Evolutionary conservation across 2,797 vertebrate species (phyloP).

Genomic region (Sebastolobus altivelis): DNA sequence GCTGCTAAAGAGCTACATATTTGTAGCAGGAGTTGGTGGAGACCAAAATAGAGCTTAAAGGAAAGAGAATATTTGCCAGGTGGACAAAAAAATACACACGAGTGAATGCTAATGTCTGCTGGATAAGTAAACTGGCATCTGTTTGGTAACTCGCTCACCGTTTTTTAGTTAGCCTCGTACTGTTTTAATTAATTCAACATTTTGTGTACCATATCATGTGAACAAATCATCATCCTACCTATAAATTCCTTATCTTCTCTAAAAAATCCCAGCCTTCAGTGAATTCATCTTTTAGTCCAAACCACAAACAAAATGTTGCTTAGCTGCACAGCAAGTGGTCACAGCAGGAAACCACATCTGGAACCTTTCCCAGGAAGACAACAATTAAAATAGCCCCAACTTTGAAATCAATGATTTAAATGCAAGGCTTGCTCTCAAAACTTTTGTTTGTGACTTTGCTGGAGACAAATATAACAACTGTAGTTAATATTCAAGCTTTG

Average conservation of each 20-base stretch:
- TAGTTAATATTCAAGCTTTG: slow-evolving; percentile 58
- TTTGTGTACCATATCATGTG: not conserved
- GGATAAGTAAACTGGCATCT: not conserved
- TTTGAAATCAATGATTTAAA: slow-evolving; percentile 43
- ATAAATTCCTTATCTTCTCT: not conserved
- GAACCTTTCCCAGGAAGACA: slow-evolving; percentile 4
- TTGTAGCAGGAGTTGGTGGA: not conserved
- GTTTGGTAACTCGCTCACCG: not conserved
- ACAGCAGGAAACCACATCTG: slow-evolving; percentile 2
- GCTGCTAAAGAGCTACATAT: not conserved
- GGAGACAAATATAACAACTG: slow-evolving; percentile 41
- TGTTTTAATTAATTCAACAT: not conserved
- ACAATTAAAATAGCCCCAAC: not conserved
- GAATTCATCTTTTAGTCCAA: slow-evolving; percentile 7
- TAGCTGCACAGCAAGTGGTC: slow-evolving; percentile 11
- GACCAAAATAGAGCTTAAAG: not conserved
- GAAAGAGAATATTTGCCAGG: not conserved
- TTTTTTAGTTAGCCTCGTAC: not conserved
- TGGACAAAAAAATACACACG: not conserved
- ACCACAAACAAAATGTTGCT: not conserved
- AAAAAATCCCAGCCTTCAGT: not conserved
- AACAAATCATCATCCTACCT: not conserved
- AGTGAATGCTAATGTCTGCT: not conserved
- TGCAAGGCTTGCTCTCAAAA: slow-evolving; percentile 35
- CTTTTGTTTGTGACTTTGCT: slow-evolving; percentile 41